phyloP scores from a whole-genome alignment of 2,888 invertebrate genomes.

The Polia nebulosa region DNA sequence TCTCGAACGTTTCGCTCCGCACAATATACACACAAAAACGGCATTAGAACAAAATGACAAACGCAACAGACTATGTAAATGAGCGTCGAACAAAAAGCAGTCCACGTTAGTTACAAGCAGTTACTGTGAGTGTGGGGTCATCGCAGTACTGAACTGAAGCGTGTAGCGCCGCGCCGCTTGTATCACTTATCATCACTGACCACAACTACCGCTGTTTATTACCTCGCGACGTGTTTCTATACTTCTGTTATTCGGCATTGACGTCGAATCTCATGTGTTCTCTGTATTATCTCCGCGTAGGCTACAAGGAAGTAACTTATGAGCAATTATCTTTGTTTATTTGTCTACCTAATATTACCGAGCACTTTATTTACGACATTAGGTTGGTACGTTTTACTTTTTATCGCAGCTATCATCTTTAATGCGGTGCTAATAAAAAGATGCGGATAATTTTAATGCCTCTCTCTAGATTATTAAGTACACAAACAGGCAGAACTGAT shows the following conservation, averaged over 20 bases:
- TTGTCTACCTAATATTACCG: conserved; percentile 8
- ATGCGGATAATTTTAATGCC: background rate
- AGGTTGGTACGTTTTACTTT: background rate
- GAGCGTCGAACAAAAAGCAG: conserved; percentile 46
- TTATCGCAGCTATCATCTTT: background rate
- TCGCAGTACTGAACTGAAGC: too few relatives aligned
- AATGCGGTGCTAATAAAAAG: background rate
- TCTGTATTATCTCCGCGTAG: conserved; percentile 42
- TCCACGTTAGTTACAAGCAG: conserved; percentile 39
- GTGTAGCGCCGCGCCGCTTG: background rate
- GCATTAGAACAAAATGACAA: conserved; percentile 48
- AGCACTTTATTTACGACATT: background rate
- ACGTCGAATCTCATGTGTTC: conserved; percentile 45
- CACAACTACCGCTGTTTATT: conserved; percentile 36
- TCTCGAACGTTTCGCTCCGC: conserved; percentile 22
- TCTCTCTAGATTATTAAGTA: background rate
- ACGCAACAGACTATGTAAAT: conserved; percentile 56
- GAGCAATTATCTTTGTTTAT: conserved; percentile 26
- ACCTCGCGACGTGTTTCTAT: conserved; percentile 30
- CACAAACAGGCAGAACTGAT: background rate
- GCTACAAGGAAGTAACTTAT: conserved; percentile 31
- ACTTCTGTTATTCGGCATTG: conserved; percentile 58
- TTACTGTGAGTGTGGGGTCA: conserved; percentile 5
- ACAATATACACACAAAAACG: conserved; percentile 53
- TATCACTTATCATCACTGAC: too few relatives aligned